Evolutionary conservation across 2,797 vertebrate species (phyloP).

Genomic region (Percopsis omiscomaycus): DNA sequence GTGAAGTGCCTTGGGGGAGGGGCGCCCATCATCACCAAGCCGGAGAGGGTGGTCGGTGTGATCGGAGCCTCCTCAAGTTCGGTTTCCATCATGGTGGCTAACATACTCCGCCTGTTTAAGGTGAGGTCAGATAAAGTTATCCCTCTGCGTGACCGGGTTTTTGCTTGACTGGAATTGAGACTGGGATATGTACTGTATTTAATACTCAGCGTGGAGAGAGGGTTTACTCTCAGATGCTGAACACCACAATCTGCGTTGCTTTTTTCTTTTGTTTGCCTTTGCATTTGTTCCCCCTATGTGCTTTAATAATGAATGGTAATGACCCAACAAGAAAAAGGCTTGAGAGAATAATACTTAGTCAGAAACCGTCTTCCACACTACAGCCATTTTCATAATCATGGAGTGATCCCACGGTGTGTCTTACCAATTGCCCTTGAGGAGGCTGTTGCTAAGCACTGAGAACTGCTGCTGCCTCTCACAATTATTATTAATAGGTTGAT

Average conservation of each 20-base stretch:
- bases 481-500: no score
- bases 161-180: background rate
- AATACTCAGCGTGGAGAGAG: background rate
- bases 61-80: slow-evolving; percentile 97
- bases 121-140: slow-evolving; percentile 66
- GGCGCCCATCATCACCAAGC: slow-evolving; percentile 94
- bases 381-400: slow-evolving; percentile 55
- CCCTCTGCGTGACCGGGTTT: background rate
- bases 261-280: background rate
- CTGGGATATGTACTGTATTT: background rate
- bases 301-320: no score
- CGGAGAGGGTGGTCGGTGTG: slow-evolving; percentile 93
- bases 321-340: slow-evolving; percentile 8
- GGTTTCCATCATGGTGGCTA: slow-evolving; percentile 99
- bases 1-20: slow-evolving; percentile 93
- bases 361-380: slow-evolving; percentile 46
- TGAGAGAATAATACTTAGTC: slow-evolving; percentile 32
- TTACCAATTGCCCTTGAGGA: slow-evolving; percentile 58
- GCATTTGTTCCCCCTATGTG: background rate
- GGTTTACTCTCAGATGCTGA: background rate
- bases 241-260: background rate
- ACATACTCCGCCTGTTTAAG: slow-evolving; percentile 97
- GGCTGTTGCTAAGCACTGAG: slow-evolving; percentile 63
- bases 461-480: slow-evolving; percentile 53
- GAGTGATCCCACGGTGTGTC: slow-evolving; percentile 50